Conservation (phyloP, 2,113 vertebrate species). For the Mus spicilegus region DNA sequence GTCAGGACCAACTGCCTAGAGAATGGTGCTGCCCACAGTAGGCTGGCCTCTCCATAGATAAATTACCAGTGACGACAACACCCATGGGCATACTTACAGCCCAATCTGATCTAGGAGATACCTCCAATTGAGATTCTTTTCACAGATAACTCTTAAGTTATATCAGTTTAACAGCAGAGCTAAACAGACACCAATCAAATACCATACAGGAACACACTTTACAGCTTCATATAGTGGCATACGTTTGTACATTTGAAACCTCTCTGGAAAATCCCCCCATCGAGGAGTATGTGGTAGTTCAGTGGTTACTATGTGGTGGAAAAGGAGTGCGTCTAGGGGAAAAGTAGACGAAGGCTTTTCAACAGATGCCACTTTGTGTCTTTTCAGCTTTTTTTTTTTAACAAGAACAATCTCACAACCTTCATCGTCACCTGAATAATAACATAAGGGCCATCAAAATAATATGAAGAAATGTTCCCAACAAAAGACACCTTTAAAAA, state of each 20-base stretch:
- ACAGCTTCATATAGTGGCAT: neutral
- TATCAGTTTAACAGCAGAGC: neutral
- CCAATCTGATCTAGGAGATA: neutral
- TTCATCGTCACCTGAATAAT: neutral
- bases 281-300: neutral
- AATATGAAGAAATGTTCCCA: neutral
- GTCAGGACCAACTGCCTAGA: neutral
- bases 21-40: neutral
- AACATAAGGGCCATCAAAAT: neutral
- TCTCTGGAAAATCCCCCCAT: neutral
- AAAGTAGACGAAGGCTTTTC: neutral
- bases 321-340: neutral
- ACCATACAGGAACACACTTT: neutral
- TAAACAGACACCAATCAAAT: neutral
- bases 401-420: neutral
- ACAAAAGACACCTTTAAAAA: neutral
- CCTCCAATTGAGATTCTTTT: neutral
- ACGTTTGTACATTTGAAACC: neutral
- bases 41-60: neutral
- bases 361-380: neutral
- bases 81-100: neutral
- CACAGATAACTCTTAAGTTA: neutral
- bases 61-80: neutral
- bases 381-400: neutral
- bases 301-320: neutral